Evolutionary conservation across 2,888 invertebrate genomes (phyloP).

Genomic region (Drosophila monieri): DNA sequence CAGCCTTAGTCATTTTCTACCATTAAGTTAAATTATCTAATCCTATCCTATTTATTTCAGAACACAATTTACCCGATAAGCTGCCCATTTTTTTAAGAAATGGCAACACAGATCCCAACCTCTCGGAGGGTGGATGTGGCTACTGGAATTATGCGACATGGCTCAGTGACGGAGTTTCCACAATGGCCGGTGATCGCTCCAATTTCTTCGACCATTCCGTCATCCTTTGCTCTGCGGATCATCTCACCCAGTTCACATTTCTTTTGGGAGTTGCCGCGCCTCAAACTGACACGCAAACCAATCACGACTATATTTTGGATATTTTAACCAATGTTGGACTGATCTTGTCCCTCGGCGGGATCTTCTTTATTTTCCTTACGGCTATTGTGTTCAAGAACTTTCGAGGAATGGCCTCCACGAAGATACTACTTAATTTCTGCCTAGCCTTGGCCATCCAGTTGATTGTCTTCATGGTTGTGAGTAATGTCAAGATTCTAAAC

Average conservation of each 20-base stretch:
- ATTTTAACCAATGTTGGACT: conserved; percentile 86
- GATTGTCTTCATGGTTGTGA: conserved; percentile 81
- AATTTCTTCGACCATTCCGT: conserved; percentile 57
- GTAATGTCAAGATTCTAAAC: conserved; percentile 65
- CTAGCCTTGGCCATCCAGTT: conserved; percentile 87
- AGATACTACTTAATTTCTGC: conserved; percentile 88
- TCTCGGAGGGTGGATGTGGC: conserved; percentile 84
- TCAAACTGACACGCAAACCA: conserved; percentile 55
- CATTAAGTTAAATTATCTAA: neutral
- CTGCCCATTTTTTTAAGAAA: conserved; percentile 85
- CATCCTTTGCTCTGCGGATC: conserved; percentile 85
- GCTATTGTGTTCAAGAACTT: conserved; percentile 86
- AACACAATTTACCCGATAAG: conserved; percentile 84
- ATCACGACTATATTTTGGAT: conserved; percentile 84
- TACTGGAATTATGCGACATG: conserved; percentile 87
- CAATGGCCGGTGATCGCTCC: conserved; percentile 54
- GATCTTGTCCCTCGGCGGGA: conserved; percentile 86
- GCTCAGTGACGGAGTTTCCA: conserved; percentile 85
- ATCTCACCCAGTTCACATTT: conserved; percentile 87
- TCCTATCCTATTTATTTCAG: conserved; percentile 19
- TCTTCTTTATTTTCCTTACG: conserved; percentile 86
- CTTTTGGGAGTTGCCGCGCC: conserved; percentile 82
- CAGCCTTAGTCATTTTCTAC: too few relatives aligned
- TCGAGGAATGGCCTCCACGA: conserved; percentile 87
- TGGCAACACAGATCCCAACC: conserved; percentile 9